Evolutionary conservation across 2,113 vertebrate genomes (phyloP), one percentile per base, ranked within the genome.

Genomic region (Tinamus guttatus): DNA sequence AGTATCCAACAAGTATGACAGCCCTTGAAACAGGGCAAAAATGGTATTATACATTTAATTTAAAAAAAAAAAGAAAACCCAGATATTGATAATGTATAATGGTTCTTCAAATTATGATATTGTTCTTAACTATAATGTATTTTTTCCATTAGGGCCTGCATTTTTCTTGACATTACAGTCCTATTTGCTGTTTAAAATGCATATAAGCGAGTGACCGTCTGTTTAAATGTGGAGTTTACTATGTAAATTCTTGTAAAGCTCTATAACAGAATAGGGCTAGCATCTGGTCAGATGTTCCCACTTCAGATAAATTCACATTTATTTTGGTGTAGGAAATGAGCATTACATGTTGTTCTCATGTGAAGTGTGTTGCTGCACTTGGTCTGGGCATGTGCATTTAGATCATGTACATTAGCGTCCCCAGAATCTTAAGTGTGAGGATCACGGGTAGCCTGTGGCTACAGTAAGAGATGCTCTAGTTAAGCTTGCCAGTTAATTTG

Each of bases 121-220:
- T 70, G 82, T 79, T 84, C 27, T 78, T 45, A 60, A 62, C 67
- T 27, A 71, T 83, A 43, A 47, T 62, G 18, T 18, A 9, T 78
- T 27, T 89, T 76, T 96, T 90, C 22, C 7, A 43, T 17, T 15
- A 59, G 58, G 11, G 5, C 13, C 82, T 92, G 36, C 40, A 47
- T 92, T 95, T 87, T 63, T 11, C 56, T 64, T 86, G 73, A 36
- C 21, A 9, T 81, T 91, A 17, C 3, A 25, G 32, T 74, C 25
- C 49, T 49, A 65, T 81, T 52, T 92, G 62, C 86, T 93, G 51
- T 85, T 91, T 76, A 80, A 94, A 91, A 73, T 87, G 32, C 25
- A 45, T 38, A 56, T 27, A 87, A 81, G 22, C 9, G 58, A 47
- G 43, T 43, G 43, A 73, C 74, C 54, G 71, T 90, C 74, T 86